Base-by-base conservation (phyloP, 2,888 invertebrate species). In the Rhingia campestris region DNA sequence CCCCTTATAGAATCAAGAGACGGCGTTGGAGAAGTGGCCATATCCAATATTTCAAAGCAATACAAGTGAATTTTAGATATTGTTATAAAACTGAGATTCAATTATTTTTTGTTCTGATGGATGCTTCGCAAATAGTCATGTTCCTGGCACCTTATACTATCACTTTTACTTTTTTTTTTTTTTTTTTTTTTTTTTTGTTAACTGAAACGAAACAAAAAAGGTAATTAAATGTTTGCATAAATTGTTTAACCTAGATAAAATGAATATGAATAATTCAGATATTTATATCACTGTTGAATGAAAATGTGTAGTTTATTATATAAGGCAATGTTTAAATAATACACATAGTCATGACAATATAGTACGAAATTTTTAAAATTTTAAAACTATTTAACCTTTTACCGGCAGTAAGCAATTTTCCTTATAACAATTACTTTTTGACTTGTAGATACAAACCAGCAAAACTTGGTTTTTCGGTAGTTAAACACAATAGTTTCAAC, bases 11-110 rank as follows among this genome's bases (percentile, higher is more conserved):
- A 97, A 94, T 97, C 97, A 93, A 97, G 94, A 92, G 97, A 97
- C 93, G 97, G 97, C 93, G 97, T 97, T 92, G 94, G 94, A 88
- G 91, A 92, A 93, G 97, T 96, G 94, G 96, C 97, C 97, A 97
- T 97, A 94, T 96, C 77, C 77, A 77, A 61, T 53, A 39, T 64
- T 58, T 47, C 10, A 35, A 39, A 3, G n/a, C 49, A n/a, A 49
- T n/a, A 4, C 6, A 43, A 58, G 22, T 0, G 33, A 32, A 4
- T 39, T 14, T 47, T 47, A n/a, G 32, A 53, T 5, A 41, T 43
- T 49, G 5, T 14, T 58, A 49, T 12, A 51, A 49, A 10, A 49
- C 30, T 37, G 14, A 35, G 30, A 32, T 66, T 72, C 51, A 30
- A 56, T 53, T 53, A 45, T 61, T 56, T 39, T 9, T 49, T 53